A percentile compares a stretch with the other conserved stretches of the same genome.
Conservation (phyloP, 1,140 invertebrate species). For the Adoxophyes honmai region DNA sequence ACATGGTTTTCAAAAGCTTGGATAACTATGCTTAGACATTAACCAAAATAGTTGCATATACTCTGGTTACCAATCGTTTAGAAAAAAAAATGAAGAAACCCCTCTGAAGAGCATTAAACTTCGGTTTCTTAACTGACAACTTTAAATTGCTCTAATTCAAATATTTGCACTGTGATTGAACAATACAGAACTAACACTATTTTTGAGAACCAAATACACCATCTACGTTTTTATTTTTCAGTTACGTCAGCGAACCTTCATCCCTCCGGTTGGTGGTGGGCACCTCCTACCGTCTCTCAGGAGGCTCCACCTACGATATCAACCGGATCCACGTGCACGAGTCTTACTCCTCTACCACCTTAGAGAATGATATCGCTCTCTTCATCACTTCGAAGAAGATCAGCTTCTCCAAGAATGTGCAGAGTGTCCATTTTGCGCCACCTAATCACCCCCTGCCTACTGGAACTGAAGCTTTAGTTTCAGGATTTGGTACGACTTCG, state of each 20-base stretch:
- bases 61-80: too few species aligned
- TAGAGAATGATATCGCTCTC: slow-evolving; percentile 58
- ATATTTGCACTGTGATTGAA: too few species aligned
- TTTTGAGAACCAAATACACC: too few species aligned
- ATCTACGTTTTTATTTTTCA: slow-evolving; percentile 27
- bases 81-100: too few species aligned
- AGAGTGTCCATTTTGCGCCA: slow-evolving; percentile 35
- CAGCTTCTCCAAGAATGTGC: slow-evolving; percentile 35
- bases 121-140: too few species aligned
- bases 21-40: too few species aligned
- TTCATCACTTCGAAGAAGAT: slow-evolving; percentile 38
- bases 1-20: too few species aligned
- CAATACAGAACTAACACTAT: too few species aligned
- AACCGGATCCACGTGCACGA: slow-evolving; percentile 40
- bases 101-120: too few species aligned
- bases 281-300: slow-evolving; percentile 38
- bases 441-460: slow-evolving; percentile 28
- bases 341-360: slow-evolving; percentile 35
- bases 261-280: slow-evolving; percentile 48
- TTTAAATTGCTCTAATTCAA: too few species aligned
- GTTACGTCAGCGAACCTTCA: slow-evolving; percentile 34
- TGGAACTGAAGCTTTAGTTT: slow-evolving; percentile 51
- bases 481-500: slow-evolving; percentile 58
- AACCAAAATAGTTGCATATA: too few species aligned
- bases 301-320: slow-evolving; percentile 49